Conservation (phyloP, 2,888 invertebrate species). For the Machimus rusticus region DNA sequence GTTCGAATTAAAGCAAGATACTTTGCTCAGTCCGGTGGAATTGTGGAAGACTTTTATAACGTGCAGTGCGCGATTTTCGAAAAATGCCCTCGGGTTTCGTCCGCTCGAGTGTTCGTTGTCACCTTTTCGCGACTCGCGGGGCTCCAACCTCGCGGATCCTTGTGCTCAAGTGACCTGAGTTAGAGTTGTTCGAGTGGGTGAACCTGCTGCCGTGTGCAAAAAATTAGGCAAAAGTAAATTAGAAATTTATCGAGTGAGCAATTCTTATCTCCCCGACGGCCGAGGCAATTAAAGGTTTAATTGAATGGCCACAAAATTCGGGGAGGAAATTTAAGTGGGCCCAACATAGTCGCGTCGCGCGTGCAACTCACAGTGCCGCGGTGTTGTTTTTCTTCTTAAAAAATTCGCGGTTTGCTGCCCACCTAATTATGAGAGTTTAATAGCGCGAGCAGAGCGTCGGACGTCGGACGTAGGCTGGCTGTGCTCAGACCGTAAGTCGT, state of each 20-base stretch:
- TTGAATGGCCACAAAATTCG: background rate
- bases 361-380: background rate
- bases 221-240: background rate
- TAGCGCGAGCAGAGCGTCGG: background rate
- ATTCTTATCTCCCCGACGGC: background rate
- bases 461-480: conserved; percentile 27
- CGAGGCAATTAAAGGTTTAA: conserved; percentile 21
- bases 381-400: background rate
- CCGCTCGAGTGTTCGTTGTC: background rate
- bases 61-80: background rate
- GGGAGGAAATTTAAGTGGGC: conserved; percentile 13
- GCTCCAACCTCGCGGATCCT: background rate
- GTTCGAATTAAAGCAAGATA: background rate
- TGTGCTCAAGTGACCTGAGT: background rate
- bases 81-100: background rate
- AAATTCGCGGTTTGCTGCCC: conserved; percentile 20
- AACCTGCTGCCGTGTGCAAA: background rate
- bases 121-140: background rate
- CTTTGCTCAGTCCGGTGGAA: background rate
- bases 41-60: background rate
- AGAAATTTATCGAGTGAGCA: background rate
- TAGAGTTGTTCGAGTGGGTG: conserved; percentile 12
- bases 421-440: conserved; percentile 25
- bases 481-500: conserved; percentile 10
- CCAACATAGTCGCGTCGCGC: background rate